Evolutionary conservation across 2,113 vertebrate genomes (phyloP), one percentile per base, ranked within the genome.

Genomic region (Dasyurus viverrinus): DNA sequence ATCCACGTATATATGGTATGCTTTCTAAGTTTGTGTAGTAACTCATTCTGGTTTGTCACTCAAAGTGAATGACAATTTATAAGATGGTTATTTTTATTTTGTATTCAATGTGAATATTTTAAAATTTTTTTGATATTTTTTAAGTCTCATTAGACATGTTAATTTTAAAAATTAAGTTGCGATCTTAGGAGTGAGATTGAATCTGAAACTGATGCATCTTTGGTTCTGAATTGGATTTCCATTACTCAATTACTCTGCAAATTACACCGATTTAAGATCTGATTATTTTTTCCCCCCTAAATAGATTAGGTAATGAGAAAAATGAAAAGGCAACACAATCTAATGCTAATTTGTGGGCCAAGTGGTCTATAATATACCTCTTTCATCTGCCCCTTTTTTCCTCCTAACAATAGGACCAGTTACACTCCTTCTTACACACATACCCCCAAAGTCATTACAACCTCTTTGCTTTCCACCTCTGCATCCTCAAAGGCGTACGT

Each of bases 271-370:
- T 52, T 90, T 90, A 90, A 52, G 89, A 52, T 90, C 24, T 90
- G 89, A 90, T 90, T 84, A 42, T 84, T 90, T 90, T 90, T 47
- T 90, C 50, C 22, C 22, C 89, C 25, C 89, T 30, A 90, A 50
- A 90, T 90, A 90, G 46, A 90, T 48, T 90, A 90, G 48, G 47
- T 90, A 90, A 90, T 90, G 48, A 90, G 47, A 90, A 90, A 90
- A 90, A 90, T 47, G 25, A 90, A 90, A 90, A 47, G 24, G 89
- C 89, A 47, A 48, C 89, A 90, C 89, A 26, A 26, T 90, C 27
- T 90, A 90, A 90, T 90, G 89, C 14, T 48, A 47, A 90, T 52
- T 90, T 26, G 46, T 90, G 47, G 48, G 89, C 89, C 47, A 90
- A 90, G 89, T 90, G 89, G 23, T 26, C 24, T 84, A 90, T 48